Evolutionary conservation across 2,113 vertebrate genomes (phyloP), one percentile per base, ranked within the genome.

Genomic region (Rhinogobius similis): DNA sequence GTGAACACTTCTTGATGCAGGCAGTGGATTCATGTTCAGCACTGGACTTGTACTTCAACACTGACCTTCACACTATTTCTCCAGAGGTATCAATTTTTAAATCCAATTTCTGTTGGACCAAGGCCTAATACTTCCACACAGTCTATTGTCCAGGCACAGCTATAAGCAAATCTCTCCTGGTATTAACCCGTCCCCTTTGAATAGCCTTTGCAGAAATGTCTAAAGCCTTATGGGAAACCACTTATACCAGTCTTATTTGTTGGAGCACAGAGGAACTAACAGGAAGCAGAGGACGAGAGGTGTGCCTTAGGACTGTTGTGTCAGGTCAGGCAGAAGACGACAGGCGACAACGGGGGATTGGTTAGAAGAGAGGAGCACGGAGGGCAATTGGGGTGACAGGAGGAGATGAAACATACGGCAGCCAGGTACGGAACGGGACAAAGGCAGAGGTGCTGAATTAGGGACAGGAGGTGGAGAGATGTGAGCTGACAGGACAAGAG

Each of bases 401-500:
- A 59, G 27, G 70, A 62, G 72, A 86, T 78, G 76, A 76, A 73
- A 79, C 75, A 62, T 81, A 80, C 73, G 50, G 71, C 67, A 75
- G 77, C 72, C 63, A 79, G 67, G 46, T 62, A 62, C 69, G 72
- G 58, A 69, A 70, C 76, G 70, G 68, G 68, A 81, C 52, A 10
- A 79, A 82, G 61, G 43, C 62, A 65, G 70, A 75, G 78, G 39
- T 71, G 50, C 53, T 59, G 70, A 73, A 77, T 85, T 68, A 76
- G 56, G 62, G 70, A 84, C 62, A 16, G 67, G 66, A 23, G 68
- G 67, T 62, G 68, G 1, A 79, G 85, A 87, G 84, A 89, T 86
- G 77, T 78, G 79, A 85, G 71, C 56, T 89, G 85, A 89, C 85
- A 87, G 85, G 79, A 73, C 65, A 82, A 85, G 78, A 80, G 65